Conservation (phyloP, 2,888 invertebrate species). For the Allophyes oxyacanthae region DNA sequence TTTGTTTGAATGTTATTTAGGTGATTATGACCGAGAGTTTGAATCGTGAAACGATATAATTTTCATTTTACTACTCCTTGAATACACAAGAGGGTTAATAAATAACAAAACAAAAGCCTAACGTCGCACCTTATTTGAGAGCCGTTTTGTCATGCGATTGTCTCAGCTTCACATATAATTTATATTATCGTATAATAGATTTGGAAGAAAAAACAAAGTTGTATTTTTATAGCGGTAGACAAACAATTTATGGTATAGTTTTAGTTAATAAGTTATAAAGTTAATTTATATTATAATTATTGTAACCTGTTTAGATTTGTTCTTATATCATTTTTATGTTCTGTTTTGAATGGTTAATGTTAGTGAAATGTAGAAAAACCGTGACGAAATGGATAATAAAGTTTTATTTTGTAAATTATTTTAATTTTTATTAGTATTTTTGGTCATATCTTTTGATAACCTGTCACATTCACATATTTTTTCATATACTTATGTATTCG, state of each 20-base stretch:
- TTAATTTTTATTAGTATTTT: too few relatives aligned
- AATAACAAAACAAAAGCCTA: conserved; percentile 82
- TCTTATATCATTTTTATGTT: conserved; percentile 21
- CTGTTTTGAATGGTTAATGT: conserved; percentile 10
- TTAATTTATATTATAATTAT: conserved; percentile 55
- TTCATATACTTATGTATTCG: not conserved
- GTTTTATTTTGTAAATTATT: too few relatives aligned
- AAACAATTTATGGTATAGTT: conserved; percentile 64
- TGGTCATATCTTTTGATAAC: too few relatives aligned
- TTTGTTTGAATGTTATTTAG: conserved; percentile 35
- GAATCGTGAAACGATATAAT: conserved; percentile 75
- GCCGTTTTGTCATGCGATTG: conserved; percentile 79
- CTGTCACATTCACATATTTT: too few relatives aligned
- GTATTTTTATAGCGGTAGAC: conserved; percentile 67
- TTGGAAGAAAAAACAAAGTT: conserved; percentile 58
- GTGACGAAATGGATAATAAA: conserved; percentile 16
- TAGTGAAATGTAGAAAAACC: conserved; percentile 8
- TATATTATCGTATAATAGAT: conserved; percentile 56
- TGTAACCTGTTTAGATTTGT: conserved; percentile 23
- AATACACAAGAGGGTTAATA: conserved; percentile 81
- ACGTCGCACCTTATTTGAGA: conserved; percentile 84
- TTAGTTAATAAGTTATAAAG: conserved; percentile 68
- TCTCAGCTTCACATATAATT: conserved; percentile 63
- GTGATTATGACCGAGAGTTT: conserved; percentile 52
- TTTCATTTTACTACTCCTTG: conserved; percentile 85